Evolutionary conservation across 2,113 vertebrate species (phyloP), one percentile per base, ranked within the genome.

Genomic region (Triplophysa rosa): DNA sequence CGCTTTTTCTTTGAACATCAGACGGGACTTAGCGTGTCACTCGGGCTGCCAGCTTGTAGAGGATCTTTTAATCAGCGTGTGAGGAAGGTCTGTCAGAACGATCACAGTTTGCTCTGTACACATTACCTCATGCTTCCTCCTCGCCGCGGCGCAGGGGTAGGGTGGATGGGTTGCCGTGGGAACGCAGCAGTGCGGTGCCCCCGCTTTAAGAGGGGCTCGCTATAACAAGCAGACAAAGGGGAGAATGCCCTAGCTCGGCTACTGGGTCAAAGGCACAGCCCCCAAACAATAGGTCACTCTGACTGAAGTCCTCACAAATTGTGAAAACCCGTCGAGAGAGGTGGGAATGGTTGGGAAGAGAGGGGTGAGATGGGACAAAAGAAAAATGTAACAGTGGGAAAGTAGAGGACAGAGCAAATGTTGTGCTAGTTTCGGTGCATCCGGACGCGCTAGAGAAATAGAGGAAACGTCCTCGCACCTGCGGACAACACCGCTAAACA

Each of bases 151-250:
- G 74, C 80, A 56, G 80, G 78, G 66, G 40, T 59, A 49, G 67
- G 82, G 77, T 65, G 79, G 67, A 91, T 87, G 86, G 84, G 87
- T 84, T 87, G 85, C 90, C 88, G 92, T 94, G 92, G 91, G 93
- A 92, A 93, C 80, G 16, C 73, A 68, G 70, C 65, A 89, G 85
- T 80, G 75, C 86, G 63, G 77, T 88, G 87, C 90, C 85, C 87
- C 79, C 90, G 91, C 91, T 89, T 89, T 81, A 79, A 81, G 78
- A 81, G 80, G 89, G 87, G 88, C 86, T 83, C 75, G 86, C 88
- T 83, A 91, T 93, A 92, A 93, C 90, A 90, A 94, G 93, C 90
- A 91, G 89, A 93, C 93, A 94, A 92, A 88, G 86, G 88, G 89
- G 76, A 91, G 90, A 91, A 91, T 91, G 90, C 75, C 86, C 90